Evolutionary conservation across 2,113 vertebrate genomes (phyloP).

Genomic region (Dicerorhinus sumatrensis): DNA sequence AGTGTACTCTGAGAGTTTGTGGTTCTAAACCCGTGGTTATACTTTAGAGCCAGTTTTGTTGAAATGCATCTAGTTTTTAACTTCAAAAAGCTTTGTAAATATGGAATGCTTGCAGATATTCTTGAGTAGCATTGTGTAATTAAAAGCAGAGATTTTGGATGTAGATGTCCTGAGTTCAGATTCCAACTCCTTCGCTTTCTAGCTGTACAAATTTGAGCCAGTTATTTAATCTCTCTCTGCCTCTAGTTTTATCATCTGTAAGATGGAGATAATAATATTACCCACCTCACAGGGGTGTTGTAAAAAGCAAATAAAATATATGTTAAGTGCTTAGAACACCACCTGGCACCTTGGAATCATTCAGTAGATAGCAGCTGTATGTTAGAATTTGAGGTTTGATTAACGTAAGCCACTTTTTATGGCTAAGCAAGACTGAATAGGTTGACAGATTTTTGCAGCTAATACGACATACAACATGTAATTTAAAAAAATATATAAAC

Average conservation of each 20-base stretch:
- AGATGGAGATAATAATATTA: background rate
- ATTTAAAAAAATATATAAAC: background rate
- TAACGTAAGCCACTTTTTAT: slow-evolving; percentile 6
- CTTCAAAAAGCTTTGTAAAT: slow-evolving; percentile 46
- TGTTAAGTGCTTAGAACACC: background rate
- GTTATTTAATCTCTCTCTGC: background rate
- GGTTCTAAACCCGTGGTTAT: background rate
- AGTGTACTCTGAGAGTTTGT: background rate
- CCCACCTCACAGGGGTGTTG: background rate
- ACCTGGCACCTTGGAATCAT: background rate
- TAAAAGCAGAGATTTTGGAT: slow-evolving; percentile 28
- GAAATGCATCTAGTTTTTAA: background rate
- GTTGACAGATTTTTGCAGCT: background rate
- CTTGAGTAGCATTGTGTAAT: slow-evolving; percentile 20
- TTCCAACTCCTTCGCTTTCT: background rate
- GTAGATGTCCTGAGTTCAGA: slow-evolving; percentile 23
- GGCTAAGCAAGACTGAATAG: background rate
- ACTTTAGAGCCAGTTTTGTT: background rate
- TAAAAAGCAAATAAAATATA: slow-evolving; percentile 17
- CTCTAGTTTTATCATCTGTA: background rate
- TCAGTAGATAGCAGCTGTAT: background rate
- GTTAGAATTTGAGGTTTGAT: slow-evolving; percentile 43
- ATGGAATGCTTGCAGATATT: background rate
- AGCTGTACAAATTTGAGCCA: background rate
- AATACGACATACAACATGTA: background rate